Conservation (phyloP, 2,113 vertebrate genomes). For the Erinaceus europaeus region DNA sequence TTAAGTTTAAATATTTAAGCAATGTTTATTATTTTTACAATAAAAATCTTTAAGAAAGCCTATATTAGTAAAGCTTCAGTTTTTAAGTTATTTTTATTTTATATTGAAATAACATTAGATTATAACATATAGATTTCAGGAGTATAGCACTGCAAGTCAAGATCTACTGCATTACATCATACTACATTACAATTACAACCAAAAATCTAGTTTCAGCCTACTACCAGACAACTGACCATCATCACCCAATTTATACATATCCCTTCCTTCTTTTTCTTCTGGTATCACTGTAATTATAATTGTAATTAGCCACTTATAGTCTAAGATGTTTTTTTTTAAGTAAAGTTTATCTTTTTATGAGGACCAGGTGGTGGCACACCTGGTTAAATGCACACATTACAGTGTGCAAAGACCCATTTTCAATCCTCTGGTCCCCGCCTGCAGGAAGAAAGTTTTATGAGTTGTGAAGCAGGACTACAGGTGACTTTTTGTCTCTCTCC, state of each 20-base stretch:
- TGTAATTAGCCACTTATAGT: neutral
- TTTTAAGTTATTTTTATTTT: neutral
- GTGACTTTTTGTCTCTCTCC: too few relatives aligned
- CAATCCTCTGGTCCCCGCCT: too few relatives aligned
- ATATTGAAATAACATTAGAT: neutral
- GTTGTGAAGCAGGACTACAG: too few relatives aligned
- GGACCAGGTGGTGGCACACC: too few relatives aligned
- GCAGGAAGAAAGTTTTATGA: too few relatives aligned
- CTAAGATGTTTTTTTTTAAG: neutral
- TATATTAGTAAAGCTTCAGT: neutral
- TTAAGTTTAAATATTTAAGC: neutral
- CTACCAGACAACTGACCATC: neutral
- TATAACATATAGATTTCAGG: neutral
- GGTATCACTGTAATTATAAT: too few relatives aligned
- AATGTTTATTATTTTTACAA: constrained; percentile 8
- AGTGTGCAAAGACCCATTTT: too few relatives aligned
- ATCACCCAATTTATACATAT: neutral
- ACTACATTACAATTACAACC: neutral
- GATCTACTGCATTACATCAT: neutral
- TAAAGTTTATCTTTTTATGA: too few relatives aligned
- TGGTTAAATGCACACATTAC: too few relatives aligned
- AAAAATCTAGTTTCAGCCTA: neutral
- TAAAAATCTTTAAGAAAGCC: neutral
- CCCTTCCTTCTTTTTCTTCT: neutral
- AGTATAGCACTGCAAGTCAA: neutral